Conservation (phyloP, 2,888 invertebrate species). For the Cosmia trapezina region DNA sequence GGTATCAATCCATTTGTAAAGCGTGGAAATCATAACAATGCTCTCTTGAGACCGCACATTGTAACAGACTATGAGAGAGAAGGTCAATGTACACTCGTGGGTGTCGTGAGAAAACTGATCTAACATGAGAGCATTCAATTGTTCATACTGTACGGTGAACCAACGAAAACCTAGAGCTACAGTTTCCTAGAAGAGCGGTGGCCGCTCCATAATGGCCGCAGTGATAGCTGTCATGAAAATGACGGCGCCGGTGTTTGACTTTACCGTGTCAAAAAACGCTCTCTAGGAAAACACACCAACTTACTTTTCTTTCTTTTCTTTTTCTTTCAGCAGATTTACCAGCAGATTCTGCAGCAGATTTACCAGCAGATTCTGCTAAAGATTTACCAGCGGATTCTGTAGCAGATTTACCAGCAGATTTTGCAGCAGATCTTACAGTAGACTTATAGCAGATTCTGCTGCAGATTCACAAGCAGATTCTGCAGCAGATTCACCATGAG, state of each 20-base stretch:
- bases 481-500: too few species aligned
- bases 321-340: too few species aligned
- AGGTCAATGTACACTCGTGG: slow-evolving; percentile 19
- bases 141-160: not conserved
- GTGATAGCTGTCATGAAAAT: not conserved
- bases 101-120: slow-evolving; percentile 15
- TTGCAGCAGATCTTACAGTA: too few species aligned
- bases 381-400: too few species aligned
- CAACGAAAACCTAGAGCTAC: not conserved
- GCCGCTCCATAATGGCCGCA: not conserved
- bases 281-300: not conserved
- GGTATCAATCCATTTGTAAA: slow-evolving; percentile 37
- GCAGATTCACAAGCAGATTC: too few species aligned
- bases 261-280: not conserved
- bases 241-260: not conserved
- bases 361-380: too few species aligned
- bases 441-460: too few species aligned
- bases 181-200: not conserved
- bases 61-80: slow-evolving; percentile 13
- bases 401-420: too few species aligned
- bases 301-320: too few species aligned
- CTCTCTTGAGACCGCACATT: slow-evolving; percentile 30
- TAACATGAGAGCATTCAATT: slow-evolving; percentile 4
- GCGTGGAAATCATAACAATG: slow-evolving; percentile 47
- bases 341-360: too few species aligned